These are phyloP conservation scores for Macaria liturata DNA, from an alignment of 2,888 invertebrate genomes.

Conservation along the genomic window DNA sequence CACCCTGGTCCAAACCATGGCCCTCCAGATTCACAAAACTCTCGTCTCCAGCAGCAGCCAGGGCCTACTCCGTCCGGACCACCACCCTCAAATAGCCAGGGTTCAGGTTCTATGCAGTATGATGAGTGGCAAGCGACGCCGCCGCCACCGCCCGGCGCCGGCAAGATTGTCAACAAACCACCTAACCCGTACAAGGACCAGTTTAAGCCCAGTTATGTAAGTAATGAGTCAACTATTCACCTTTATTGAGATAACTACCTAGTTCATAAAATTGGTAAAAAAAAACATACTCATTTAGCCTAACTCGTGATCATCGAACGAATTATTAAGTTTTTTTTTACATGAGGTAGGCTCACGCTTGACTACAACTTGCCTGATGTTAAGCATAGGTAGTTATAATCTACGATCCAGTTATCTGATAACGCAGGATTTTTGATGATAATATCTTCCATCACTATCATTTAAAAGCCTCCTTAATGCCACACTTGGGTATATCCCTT, in stretches of 20 bases:
- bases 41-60: slow-evolving; percentile 14
- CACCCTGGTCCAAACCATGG: slow-evolving; percentile 35
- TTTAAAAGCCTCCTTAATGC: too few species aligned
- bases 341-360: too few species aligned
- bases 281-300: too few species aligned
- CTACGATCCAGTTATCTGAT: too few species aligned
- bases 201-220: slow-evolving; percentile 69
- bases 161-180: slow-evolving; percentile 76
- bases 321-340: too few species aligned
- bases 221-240: slow-evolving; percentile 28
- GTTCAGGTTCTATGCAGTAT: slow-evolving; percentile 42
- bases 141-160: slow-evolving; percentile 54
- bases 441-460: too few species aligned
- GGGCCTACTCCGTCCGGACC: slow-evolving; percentile 21
- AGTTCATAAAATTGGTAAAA: too few species aligned
- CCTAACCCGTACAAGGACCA: slow-evolving; percentile 70
- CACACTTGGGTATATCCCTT: too few species aligned
- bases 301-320: neutral
- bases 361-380: too few species aligned
- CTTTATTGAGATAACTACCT: too few species aligned
- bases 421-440: too few species aligned
- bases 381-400: too few species aligned
- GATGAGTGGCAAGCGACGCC: slow-evolving; percentile 68
- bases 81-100: slow-evolving; percentile 38
- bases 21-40: slow-evolving; percentile 16